Percentiles rank a stretch among this genome's conserved stretches.
These are phyloP conservation scores for Corynorhinus townsendii DNA, from an alignment of 2,113 vertebrate species.

Conservation along the genomic window DNA sequence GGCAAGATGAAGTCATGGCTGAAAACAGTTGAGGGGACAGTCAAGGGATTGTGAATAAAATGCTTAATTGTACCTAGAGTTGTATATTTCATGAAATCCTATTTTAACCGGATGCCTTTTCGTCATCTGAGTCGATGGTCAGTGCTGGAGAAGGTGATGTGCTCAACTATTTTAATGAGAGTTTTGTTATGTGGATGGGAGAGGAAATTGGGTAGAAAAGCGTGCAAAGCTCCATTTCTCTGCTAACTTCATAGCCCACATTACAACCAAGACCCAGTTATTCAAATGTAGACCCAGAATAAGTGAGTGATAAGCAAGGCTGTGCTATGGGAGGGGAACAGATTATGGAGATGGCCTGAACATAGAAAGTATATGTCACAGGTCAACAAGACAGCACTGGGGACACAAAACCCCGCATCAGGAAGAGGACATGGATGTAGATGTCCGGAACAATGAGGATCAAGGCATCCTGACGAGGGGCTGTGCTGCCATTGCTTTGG, in stretches of 20 bases:
- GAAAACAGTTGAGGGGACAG: not conserved
- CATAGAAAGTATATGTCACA: not conserved
- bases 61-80: constrained; percentile 47
- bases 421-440: not conserved
- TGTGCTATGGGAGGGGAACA: not conserved
- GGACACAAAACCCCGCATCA: not conserved
- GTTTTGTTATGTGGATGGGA: constrained; percentile 40
- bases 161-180: constrained; percentile 59
- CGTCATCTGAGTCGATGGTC: not conserved
- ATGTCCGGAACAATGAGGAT: accelerated
- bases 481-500: not conserved
- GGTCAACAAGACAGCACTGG: not conserved
- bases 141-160: constrained; percentile 11
- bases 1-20: constrained; percentile 17
- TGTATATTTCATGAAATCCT: constrained; percentile 58
- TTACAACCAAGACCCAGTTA: not conserved
- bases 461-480: accelerated
- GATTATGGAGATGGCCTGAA: not conserved
- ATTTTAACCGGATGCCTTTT: constrained; percentile 45
- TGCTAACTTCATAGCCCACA: not conserved
- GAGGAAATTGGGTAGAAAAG: constrained; percentile 41
- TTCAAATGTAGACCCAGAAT: not conserved
- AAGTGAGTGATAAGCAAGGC: not conserved
- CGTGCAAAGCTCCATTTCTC: constrained; percentile 14
- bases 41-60: constrained; percentile 32